Evolutionary conservation across 1,140 invertebrate species (phyloP).

Genomic region (Ostrea edulis): DNA sequence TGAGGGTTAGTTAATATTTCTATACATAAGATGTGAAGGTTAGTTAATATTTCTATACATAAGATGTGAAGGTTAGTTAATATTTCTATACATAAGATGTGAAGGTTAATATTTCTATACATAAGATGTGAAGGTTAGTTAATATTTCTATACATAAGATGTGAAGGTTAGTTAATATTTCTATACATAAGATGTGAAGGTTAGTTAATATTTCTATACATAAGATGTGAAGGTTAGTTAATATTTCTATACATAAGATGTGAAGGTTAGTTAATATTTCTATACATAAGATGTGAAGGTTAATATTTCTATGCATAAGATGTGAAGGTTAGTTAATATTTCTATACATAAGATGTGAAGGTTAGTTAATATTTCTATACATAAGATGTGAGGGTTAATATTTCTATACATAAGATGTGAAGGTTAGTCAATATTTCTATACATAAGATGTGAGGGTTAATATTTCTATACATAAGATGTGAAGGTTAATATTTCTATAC

Average conservation of each 20-base stretch:
- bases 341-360: constrained; percentile 53
- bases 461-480: constrained; percentile 38
- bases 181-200: constrained; percentile 58
- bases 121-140: constrained; percentile 64
- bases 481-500: constrained; percentile 55
- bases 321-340: constrained; percentile 61
- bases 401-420: constrained; percentile 44
- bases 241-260: constrained; percentile 17
- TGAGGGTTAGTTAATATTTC: constrained; percentile 58
- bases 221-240: constrained; percentile 65
- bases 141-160: background rate
- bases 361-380: constrained; percentile 49
- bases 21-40: constrained; percentile 62
- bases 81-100: constrained; percentile 38
- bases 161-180: constrained; percentile 61
- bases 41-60: constrained; percentile 14
- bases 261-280: constrained; percentile 58
- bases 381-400: constrained; percentile 62
- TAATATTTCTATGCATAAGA: background rate
- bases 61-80: constrained; percentile 64
- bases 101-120: constrained; percentile 55
- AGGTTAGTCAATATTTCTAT: constrained; percentile 55
- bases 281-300: constrained; percentile 62
- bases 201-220: constrained; percentile 41
- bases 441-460: constrained; percentile 62